These are phyloP conservation scores for Flexamia atlantica DNA, from an alignment of 2,888 invertebrate genomes.

Conservation along the genomic window DNA sequence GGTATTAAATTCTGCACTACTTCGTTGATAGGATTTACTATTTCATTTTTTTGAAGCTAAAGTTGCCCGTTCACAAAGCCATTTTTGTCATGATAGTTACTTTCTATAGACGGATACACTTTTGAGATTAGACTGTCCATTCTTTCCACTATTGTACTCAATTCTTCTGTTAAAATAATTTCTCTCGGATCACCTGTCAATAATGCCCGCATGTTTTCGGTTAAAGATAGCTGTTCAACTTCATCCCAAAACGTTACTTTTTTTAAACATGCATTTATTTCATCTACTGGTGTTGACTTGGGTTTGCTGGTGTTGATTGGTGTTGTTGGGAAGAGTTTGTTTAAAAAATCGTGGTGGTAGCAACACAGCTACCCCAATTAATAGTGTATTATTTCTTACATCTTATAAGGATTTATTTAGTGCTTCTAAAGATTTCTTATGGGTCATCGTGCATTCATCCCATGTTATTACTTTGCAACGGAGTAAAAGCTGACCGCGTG, in stretches of 20 bases:
- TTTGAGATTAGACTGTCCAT: constrained; percentile 70
- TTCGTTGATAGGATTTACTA: constrained; percentile 71
- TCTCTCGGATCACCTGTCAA: constrained; percentile 52
- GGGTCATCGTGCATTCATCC: constrained; percentile 31
- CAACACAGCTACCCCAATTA: constrained; percentile 65
- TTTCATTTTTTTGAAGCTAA: constrained; percentile 72
- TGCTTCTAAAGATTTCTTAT: constrained; percentile 10
- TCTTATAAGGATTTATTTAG: constrained; percentile 8
- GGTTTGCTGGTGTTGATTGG: too few relatives aligned
- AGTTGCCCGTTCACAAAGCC: constrained; percentile 71
- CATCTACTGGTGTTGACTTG: constrained; percentile 66
- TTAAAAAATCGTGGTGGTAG: not conserved
- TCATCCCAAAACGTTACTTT: not conserved
- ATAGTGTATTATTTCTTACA: not conserved
- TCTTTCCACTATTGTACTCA: constrained; percentile 69
- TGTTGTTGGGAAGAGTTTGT: constrained; percentile 61
- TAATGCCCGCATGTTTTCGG: constrained; percentile 61
- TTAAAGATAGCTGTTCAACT: not conserved
- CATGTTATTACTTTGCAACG: constrained; percentile 65
- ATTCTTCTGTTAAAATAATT: constrained; percentile 71
- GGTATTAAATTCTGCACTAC: constrained; percentile 70
- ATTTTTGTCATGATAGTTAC: constrained; percentile 70
- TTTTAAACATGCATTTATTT: constrained; percentile 37
- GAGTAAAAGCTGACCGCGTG: constrained; percentile 69
- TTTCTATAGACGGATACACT: constrained; percentile 72